Percentiles rank a stretch among this genome's conserved stretches.
phyloP scores from a whole-genome alignment of 2,797 vertebrate species.

The Alcedo quadribrachys region DNA sequence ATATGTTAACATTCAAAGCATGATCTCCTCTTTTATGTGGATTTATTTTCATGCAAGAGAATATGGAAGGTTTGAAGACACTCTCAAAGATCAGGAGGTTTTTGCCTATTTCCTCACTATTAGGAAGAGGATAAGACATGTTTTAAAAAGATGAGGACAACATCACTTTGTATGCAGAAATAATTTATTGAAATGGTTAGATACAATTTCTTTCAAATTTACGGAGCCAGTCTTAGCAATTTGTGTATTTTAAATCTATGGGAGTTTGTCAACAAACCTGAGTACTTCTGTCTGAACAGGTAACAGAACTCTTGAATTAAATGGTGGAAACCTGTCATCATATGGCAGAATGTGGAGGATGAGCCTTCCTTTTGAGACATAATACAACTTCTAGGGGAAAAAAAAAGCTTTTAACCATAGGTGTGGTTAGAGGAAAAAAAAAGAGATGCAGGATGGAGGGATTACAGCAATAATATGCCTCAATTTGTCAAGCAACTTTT shows the following conservation, averaged over 20 bases:
- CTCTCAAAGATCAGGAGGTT: background rate
- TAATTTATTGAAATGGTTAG: slow-evolving; percentile 12
- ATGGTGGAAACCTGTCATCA: background rate
- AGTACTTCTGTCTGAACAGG: background rate
- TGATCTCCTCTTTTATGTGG: background rate
- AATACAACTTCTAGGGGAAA: background rate
- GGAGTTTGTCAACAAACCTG: background rate
- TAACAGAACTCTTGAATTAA: background rate
- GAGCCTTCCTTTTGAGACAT: background rate
- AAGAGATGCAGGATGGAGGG: background rate
- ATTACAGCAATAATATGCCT: background rate
- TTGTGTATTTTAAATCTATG: background rate
- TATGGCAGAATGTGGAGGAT: background rate
- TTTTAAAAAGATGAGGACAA: background rate
- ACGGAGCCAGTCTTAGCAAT: background rate
- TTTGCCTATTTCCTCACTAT: background rate
- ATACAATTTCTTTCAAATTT: background rate
- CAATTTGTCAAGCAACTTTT: slow-evolving; percentile 8
- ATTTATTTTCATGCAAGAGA: background rate
- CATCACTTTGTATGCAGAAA: slow-evolving; percentile 6
- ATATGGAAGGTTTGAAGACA: background rate
- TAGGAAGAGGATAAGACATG: background rate
- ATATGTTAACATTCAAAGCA: slow-evolving; percentile 26
- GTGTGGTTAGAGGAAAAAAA: background rate
- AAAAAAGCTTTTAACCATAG: background rate